These are phyloP conservation scores for Paedocypris micromegethes DNA, from an alignment of 2,797 vertebrate genomes.

Conservation along the genomic window DNA sequence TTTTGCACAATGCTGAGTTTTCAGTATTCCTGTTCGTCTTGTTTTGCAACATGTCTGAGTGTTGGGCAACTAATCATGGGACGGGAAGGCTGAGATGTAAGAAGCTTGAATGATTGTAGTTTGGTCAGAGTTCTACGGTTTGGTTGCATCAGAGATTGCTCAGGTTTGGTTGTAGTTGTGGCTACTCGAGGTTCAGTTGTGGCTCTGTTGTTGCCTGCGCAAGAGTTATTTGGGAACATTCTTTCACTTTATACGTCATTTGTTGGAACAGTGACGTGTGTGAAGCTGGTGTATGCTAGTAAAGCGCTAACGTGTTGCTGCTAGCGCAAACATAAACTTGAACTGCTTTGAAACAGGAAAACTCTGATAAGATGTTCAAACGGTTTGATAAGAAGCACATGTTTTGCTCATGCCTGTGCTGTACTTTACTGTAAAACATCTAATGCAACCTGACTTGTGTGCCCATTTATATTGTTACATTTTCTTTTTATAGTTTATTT, in stretches of 20 bases:
- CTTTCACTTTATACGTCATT: constrained; percentile 10
- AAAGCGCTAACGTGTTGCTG: constrained; percentile 17
- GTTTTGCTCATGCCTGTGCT: not conserved
- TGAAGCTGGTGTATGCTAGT: constrained; percentile 5
- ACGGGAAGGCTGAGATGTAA: constrained; percentile 13
- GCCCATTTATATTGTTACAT: too few species aligned
- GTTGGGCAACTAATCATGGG: constrained; percentile 54
- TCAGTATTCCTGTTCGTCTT: constrained; percentile 54
- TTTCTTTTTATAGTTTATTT: too few species aligned
- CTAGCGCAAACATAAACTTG: not conserved
- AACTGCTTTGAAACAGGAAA: constrained; percentile 15
- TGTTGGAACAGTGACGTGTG: constrained; percentile 20
- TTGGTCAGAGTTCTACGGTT: not conserved
- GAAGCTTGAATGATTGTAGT: not conserved
- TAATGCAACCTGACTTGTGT: constrained; percentile 16
- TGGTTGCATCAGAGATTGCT: constrained; percentile 4
- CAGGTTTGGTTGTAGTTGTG: constrained; percentile 12
- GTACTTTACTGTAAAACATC: not conserved
- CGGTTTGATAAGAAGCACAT: not conserved
- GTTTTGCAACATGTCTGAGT: constrained; percentile 42
- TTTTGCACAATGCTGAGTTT: constrained; percentile 55
- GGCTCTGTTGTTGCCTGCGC: not conserved
- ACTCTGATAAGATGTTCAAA: constrained; percentile 12
- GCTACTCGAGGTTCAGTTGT: constrained; percentile 10
- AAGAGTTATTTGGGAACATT: constrained; percentile 14